A percentile compares a stretch with the other conserved stretches of the same genome.
phyloP scores from a whole-genome alignment of 2,797 vertebrate species.

The Antrozous pallidus region DNA sequence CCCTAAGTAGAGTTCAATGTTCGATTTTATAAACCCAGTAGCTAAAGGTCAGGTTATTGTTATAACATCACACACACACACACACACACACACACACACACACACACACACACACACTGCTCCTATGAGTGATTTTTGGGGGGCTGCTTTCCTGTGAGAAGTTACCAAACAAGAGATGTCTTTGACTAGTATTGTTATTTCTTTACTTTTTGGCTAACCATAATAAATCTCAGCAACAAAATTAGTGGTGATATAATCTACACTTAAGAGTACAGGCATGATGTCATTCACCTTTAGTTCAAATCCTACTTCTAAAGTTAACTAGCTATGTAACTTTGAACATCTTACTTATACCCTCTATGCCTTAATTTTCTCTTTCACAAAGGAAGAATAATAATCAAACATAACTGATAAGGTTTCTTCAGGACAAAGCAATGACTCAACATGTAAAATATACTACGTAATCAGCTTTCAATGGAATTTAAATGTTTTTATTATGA shows the following conservation, averaged over 20 bases:
- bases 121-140: neutral
- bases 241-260: neutral
- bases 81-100: neutral
- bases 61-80: neutral
- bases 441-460: neutral
- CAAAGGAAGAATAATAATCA: neutral
- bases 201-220: neutral
- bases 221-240: neutral
- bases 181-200: neutral
- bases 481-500: neutral
- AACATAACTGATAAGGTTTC: neutral
- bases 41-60: slow-evolving; percentile 62
- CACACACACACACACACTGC: too few relatives aligned
- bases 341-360: neutral
- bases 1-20: slow-evolving; percentile 63
- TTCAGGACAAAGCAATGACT: neutral
- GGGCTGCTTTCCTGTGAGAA: neutral
- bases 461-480: neutral
- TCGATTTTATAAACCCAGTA: slow-evolving; percentile 73
- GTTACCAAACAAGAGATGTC: neutral
- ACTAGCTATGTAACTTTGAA: neutral
- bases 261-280: neutral
- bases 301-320: neutral
- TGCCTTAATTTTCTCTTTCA: neutral
- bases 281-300: neutral